Evolutionary conservation across 2,888 invertebrate species (phyloP).

Genomic region (Agrotis segetum): DNA sequence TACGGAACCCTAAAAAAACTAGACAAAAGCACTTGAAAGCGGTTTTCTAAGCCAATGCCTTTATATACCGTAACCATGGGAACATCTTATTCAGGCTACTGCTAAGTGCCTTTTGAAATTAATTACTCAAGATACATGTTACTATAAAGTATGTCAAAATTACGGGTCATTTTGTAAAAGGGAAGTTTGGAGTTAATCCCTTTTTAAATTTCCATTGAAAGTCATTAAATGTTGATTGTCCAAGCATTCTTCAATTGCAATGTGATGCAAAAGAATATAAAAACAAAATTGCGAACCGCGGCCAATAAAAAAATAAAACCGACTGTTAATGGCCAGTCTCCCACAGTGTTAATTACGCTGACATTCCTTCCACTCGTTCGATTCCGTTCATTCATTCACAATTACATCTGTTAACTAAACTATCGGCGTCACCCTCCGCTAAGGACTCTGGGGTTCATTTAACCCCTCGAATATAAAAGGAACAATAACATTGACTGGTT

Average conservation of each 20-base stretch:
- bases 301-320: constrained; percentile 55
- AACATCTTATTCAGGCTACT: neutral
- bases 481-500: constrained; percentile 61
- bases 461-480: constrained; percentile 65
- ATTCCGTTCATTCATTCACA: constrained; percentile 82
- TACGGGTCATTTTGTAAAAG: neutral
- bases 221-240: neutral
- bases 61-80: too few relatives aligned
- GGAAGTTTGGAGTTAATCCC: neutral
- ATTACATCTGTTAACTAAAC: constrained; percentile 81
- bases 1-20: too few relatives aligned
- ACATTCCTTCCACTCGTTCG: constrained; percentile 77
- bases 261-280: constrained; percentile 14
- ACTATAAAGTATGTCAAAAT: constrained; percentile 7
- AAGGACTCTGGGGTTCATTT: constrained; percentile 63
- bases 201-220: too few relatives aligned
- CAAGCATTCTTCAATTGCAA: neutral
- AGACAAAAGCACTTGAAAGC: too few relatives aligned
- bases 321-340: constrained; percentile 66
- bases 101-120: neutral
- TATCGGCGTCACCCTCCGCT: constrained; percentile 60
- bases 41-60: too few relatives aligned
- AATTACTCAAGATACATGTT: neutral
- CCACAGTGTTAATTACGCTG: constrained; percentile 75
- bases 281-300: constrained; percentile 28